Conservation (phyloP, 2,888 invertebrate species). For the Sesia bembeciformis region DNA sequence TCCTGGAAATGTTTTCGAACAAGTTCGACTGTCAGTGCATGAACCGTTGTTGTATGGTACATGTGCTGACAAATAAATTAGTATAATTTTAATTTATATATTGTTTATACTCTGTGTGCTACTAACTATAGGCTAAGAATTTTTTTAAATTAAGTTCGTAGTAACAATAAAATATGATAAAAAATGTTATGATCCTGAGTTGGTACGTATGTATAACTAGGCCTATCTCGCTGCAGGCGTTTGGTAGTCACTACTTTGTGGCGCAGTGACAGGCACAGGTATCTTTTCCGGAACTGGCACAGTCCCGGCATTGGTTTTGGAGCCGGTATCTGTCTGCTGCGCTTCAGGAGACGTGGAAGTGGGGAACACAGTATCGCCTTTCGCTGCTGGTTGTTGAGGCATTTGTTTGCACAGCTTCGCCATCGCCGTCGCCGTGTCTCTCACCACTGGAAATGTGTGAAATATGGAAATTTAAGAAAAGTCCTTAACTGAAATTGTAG, state of each 20-base stretch:
- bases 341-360: constrained; percentile 7
- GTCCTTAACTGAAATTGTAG: no score
- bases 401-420: constrained; percentile 47
- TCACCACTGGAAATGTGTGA: constrained; percentile 31
- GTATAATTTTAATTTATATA: no score
- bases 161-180: no score
- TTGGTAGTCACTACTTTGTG: constrained; percentile 11
- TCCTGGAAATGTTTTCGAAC: no score
- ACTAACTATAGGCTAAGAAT: no score
- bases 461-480: no score
- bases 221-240: constrained; percentile 2
- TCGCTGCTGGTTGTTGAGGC: constrained; percentile 11
- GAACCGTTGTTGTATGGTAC: no score
- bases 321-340: not conserved
- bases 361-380: constrained; percentile 13
- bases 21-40: no score
- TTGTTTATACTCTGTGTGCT: no score
- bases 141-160: no score
- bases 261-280: not conserved
- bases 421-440: constrained; percentile 56
- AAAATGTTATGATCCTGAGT: no score
- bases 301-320: not conserved
- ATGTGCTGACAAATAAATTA: no score
- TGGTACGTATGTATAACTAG: not conserved
- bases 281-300: not conserved